Percentiles rank a stretch among this genome's conserved stretches.
These are phyloP conservation scores for Caenorhabditis angaria DNA, from an alignment of 2,888 invertebrate species.

Conservation along the genomic window DNA sequence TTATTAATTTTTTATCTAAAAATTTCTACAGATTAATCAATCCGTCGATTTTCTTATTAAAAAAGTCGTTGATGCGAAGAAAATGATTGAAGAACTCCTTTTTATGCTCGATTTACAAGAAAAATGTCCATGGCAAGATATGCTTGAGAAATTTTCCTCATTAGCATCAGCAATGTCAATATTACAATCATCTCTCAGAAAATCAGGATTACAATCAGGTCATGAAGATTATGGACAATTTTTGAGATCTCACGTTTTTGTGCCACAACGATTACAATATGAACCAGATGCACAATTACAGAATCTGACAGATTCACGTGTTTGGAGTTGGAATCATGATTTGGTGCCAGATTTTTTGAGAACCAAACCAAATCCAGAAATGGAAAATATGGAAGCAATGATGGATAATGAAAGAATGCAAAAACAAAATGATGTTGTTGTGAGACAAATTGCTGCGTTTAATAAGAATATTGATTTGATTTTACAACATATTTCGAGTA, in stretches of 20 bases:
- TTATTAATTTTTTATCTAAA: conserved; percentile 5
- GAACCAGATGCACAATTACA: conserved; percentile 54
- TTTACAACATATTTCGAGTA: background rate
- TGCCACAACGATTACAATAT: conserved; percentile 59
- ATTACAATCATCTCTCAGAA: conserved; percentile 55
- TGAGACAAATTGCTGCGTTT: conserved; percentile 46
- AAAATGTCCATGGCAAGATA: conserved; percentile 61
- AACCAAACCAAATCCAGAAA: conserved; percentile 48
- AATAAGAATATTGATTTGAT: conserved; percentile 62
- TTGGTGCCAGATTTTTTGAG: conserved; percentile 64
- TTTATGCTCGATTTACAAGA: conserved; percentile 55
- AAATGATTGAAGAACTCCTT: conserved; percentile 52
- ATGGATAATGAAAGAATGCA: conserved; percentile 34
- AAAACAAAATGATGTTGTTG: conserved; percentile 33
- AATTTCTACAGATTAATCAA: conserved; percentile 19
- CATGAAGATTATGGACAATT: conserved; percentile 59
- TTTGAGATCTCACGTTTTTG: conserved; percentile 60
- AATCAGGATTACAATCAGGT: conserved; percentile 43
- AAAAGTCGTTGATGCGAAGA: conserved; percentile 50
- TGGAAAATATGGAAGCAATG: conserved; percentile 42
- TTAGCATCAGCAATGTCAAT: conserved; percentile 57
- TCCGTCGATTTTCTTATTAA: conserved; percentile 44
- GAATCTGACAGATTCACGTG: conserved; percentile 56
- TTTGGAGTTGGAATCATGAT: conserved; percentile 66
- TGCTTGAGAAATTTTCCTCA: conserved; percentile 64